These are phyloP conservation scores for Halcyon leucocephala DNA, from an alignment of 2,797 vertebrate species.

Conservation along the genomic window DNA sequence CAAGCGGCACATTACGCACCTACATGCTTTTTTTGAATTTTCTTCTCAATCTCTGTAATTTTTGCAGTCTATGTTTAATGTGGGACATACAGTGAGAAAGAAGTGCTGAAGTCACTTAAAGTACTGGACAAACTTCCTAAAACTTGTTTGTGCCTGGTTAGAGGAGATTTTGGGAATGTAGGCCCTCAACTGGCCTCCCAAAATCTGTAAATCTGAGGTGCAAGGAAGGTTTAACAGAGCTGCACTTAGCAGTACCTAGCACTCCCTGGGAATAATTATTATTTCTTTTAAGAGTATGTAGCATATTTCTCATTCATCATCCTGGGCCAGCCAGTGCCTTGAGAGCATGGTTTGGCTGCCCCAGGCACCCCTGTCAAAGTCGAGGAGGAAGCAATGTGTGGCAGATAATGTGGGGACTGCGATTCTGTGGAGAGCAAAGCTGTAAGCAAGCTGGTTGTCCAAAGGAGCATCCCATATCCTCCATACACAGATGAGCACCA, in stretches of 20 bases:
- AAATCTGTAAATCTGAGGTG: neutral
- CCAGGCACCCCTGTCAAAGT: neutral
- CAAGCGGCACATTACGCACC: fast-evolving
- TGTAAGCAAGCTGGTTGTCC: fast-evolving
- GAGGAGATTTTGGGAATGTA: neutral
- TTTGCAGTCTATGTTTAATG: neutral
- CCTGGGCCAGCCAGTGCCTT: neutral
- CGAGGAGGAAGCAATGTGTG: neutral
- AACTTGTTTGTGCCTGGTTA: neutral
- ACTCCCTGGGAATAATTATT: neutral
- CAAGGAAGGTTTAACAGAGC: neutral
- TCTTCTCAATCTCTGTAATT: neutral
- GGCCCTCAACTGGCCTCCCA: neutral
- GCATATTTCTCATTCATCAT: neutral
- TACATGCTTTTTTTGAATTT: neutral
- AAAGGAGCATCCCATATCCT: neutral
- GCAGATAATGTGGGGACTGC: fast-evolving
- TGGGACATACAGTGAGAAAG: neutral
- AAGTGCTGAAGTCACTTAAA: neutral
- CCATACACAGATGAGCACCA: fast-evolving
- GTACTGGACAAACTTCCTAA: neutral
- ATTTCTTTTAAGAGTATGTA: neutral
- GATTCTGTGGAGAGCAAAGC: neutral
- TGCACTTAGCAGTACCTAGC: neutral
- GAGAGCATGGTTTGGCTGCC: neutral